Evolutionary conservation across 2,888 invertebrate species (phyloP), one percentile per base, ranked within the genome.

Genomic region (Strigamia maritima): DNA sequence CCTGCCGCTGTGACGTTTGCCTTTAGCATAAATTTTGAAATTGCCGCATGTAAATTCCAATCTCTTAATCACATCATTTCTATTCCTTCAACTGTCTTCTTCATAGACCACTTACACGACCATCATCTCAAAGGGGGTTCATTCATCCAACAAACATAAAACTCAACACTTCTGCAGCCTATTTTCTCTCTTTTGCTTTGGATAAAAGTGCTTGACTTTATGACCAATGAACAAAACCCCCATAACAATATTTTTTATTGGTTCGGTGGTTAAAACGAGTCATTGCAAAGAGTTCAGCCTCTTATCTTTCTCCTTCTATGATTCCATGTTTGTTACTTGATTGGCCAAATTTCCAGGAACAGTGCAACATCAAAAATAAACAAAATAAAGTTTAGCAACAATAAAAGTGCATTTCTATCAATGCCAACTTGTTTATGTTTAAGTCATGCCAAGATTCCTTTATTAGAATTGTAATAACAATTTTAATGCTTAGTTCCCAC

Each of bases 81-180:
- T 19, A 8, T 60, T 60, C 19, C 60, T 60, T 16, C 60, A 4
- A 31, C 22, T 60, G 10, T 60, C 4, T 19, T 19, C 2, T 19
- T 60, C 60, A 60, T 60, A 60, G 60, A 16, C 60, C 60, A 60
- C 60, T 60, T 60, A 60, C 10, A 60, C n/a, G 60, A 60, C 44
- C 44, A 44, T 60, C 60, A 60, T 60, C 60, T 60, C 8, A 2
- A 60, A 60, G 24, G 60, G 22, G 60, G n/a, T 60, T 60, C 60
- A 60, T 60, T 60, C 60, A 60, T 60, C 60, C 60, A 60, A 10
- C 60, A 60, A 60, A 60, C 60, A 60, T 60, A 60, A 60, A 60
- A 60, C 60, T 60, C 24, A 2, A 60, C 60, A 60, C n/a, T 60
- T 60, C 24, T 60, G 3, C 1, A 60, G 60, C 19, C 60, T n/a